phyloP scores from a whole-genome alignment of 2,797 vertebrate species.

The Champsocephalus esox region DNA sequence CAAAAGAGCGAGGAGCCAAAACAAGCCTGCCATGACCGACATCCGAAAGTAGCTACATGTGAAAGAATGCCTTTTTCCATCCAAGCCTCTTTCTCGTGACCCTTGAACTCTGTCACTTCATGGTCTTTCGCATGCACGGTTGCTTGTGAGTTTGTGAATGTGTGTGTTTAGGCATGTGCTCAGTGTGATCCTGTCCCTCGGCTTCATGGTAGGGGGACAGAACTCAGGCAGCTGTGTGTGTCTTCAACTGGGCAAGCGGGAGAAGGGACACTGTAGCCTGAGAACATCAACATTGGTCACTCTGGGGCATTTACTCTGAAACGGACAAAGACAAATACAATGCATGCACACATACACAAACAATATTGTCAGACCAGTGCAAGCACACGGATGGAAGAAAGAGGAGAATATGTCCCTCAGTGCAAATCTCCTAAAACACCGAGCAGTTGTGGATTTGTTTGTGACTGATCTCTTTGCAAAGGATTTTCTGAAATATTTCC shows the following conservation, averaged over 20 bases:
- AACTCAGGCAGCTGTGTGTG: constrained; percentile 67
- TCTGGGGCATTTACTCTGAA: constrained; percentile 16
- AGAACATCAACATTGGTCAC: constrained; percentile 25
- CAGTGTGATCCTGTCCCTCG: constrained; percentile 37
- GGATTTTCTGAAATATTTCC: constrained; percentile 32
- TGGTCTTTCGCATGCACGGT: constrained; percentile 35
- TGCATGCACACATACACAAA: constrained; percentile 24
- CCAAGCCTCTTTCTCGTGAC: constrained; percentile 80
- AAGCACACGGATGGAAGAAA: constrained; percentile 8
- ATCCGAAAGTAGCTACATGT: constrained; percentile 84
- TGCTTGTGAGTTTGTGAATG: constrained; percentile 22
- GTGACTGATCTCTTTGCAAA: constrained; percentile 29
- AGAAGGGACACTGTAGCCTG: constrained; percentile 35
- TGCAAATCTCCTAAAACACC: constrained; percentile 25
- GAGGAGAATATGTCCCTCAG: constrained; percentile 31
- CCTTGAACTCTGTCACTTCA: constrained; percentile 61
- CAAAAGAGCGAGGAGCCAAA: constrained; percentile 67
- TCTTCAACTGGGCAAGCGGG: constrained; percentile 55
- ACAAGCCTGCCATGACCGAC: constrained; percentile 75
- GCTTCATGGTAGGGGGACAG: constrained; percentile 42
- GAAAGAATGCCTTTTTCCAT: constrained; percentile 87
- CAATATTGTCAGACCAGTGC: constrained; percentile 13
- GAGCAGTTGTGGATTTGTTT: constrained; percentile 47
- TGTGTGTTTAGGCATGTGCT: constrained; percentile 24
- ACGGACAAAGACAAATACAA: constrained; percentile 26